Evolutionary conservation across 2,113 vertebrate genomes (phyloP).

Genomic region (Salvelinus sp.): DNA sequence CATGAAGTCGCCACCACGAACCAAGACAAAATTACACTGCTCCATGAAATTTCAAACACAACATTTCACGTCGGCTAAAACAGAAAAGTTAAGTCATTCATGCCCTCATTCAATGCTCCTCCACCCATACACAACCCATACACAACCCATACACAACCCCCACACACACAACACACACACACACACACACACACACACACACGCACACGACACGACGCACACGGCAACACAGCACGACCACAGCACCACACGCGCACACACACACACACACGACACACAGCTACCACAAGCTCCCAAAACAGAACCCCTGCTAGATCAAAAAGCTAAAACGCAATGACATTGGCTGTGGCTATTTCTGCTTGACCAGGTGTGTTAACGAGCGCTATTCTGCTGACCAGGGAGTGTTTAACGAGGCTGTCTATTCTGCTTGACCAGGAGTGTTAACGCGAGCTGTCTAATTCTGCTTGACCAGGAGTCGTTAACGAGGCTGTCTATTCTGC

Average conservation of each 20-base stretch:
- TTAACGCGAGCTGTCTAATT: too few relatives aligned
- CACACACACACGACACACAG: not conserved
- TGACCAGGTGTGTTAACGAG: too few relatives aligned
- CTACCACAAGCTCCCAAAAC: not conserved
- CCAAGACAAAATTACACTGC: conserved; percentile 19
- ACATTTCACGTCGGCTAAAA: conserved; percentile 7
- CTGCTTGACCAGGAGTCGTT: too few relatives aligned
- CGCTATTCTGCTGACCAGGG: too few relatives aligned
- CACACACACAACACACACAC: not conserved
- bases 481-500: too few relatives aligned
- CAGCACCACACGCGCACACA: not conserved
- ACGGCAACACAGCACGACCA: too few relatives aligned
- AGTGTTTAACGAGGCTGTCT: too few relatives aligned
- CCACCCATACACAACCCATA: conserved; percentile 6
- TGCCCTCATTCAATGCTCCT: not conserved
- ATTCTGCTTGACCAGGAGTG: too few relatives aligned
- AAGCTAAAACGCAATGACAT: not conserved
- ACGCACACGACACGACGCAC: not conserved
- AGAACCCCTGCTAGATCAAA: not conserved
- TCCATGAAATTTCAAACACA: conserved; percentile 24
- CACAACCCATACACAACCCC: not conserved
- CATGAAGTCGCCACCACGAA: conserved; percentile 18
- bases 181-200: not conserved
- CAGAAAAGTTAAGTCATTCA: not conserved
- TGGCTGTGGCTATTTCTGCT: not conserved